Evolutionary conservation across 2,113 vertebrate species (phyloP).

Genomic region (Corythoichthys haematopterus): DNA sequence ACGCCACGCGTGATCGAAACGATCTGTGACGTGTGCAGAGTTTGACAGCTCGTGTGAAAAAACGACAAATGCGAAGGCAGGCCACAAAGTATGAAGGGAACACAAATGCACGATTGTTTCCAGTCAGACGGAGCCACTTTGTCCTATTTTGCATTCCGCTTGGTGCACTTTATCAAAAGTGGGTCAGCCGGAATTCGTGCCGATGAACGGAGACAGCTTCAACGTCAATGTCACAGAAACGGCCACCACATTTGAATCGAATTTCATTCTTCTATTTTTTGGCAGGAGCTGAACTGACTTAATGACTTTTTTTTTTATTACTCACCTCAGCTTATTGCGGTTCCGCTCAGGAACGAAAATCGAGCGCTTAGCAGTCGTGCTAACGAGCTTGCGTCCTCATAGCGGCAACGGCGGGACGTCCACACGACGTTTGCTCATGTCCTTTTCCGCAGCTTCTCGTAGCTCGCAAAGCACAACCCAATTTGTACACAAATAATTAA

Average conservation of each 20-base stretch:
- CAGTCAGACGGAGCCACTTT: not conserved
- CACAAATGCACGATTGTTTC: conserved; percentile 1
- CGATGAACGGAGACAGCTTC: not conserved
- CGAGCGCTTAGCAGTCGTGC: conserved; percentile 45
- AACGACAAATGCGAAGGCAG: not conserved
- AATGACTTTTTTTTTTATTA: not conserved
- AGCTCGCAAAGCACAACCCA: not conserved
- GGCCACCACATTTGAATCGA: not conserved
- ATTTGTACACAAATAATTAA: not conserved
- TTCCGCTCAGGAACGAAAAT: conserved; percentile 55
- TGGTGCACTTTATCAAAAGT: conserved; percentile 4
- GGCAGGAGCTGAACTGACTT: not conserved
- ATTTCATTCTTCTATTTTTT: not conserved
- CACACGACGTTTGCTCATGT: conserved; percentile 27
- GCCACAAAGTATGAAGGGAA: not conserved
- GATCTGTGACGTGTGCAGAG: not conserved
- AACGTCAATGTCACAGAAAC: not conserved
- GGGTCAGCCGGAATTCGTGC: not conserved
- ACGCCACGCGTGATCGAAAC: not conserved
- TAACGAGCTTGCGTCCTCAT: conserved; percentile 49
- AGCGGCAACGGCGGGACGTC: conserved; percentile 13
- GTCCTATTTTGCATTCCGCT: not conserved
- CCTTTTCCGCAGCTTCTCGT: no score
- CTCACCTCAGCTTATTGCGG: conserved; percentile 61
- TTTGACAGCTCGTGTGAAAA: not conserved